These are phyloP conservation scores for Nomada ruficornis DNA, from an alignment of 2,888 invertebrate genomes.

Conservation along the genomic window DNA sequence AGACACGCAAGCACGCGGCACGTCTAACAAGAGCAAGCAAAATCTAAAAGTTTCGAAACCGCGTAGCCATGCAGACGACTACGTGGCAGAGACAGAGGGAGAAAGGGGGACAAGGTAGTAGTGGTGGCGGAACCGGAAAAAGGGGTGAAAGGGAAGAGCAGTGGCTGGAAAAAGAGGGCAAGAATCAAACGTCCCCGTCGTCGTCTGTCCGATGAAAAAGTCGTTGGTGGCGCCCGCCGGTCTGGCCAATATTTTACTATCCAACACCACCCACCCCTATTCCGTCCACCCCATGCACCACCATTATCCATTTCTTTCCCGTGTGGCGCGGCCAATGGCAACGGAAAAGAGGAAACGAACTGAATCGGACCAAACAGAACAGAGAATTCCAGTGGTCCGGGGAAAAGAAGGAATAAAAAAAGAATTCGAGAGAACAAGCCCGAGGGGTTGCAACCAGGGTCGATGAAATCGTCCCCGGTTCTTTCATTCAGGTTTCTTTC, in stretches of 20 bases:
- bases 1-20: background rate
- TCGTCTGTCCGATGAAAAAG: constrained; percentile 70
- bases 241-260: constrained; percentile 83
- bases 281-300: constrained; percentile 32
- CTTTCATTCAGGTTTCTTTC: constrained; percentile 28
- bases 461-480: constrained; percentile 60
- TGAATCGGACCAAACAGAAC: constrained; percentile 18
- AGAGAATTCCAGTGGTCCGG: background rate
- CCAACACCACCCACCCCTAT: constrained; percentile 55
- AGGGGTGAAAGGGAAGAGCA: constrained; percentile 19
- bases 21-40: constrained; percentile 28
- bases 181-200: constrained; percentile 38
- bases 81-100: background rate
- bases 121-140: background rate
- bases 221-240: constrained; percentile 78
- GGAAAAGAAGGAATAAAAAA: constrained; percentile 20
- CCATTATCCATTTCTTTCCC: constrained; percentile 65
- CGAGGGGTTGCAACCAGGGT: constrained; percentile 28
- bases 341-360: constrained; percentile 37
- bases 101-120: background rate
- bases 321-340: constrained; percentile 30
- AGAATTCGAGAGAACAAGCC: constrained; percentile 26
- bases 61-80: constrained; percentile 30
- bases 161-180: constrained; percentile 25
- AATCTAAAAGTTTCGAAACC: constrained; percentile 58